Percentiles rank a stretch among this genome's conserved stretches.
phyloP scores from a whole-genome alignment of 2,113 vertebrate species.

The Nesogale talazaci region DNA sequence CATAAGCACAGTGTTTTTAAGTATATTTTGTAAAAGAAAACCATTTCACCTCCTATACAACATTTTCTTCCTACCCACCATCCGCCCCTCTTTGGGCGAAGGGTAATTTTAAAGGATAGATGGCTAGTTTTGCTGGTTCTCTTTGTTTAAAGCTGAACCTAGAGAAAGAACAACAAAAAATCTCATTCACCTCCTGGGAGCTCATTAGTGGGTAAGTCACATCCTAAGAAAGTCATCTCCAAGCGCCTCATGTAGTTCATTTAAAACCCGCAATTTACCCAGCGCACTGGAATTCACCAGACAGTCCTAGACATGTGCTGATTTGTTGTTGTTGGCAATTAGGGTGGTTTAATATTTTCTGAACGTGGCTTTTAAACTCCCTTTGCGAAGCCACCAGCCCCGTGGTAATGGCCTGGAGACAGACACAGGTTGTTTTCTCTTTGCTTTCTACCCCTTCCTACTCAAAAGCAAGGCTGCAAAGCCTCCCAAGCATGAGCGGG shows the following conservation, averaged over 20 bases:
- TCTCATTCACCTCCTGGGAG: constrained; percentile 81
- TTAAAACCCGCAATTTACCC: constrained; percentile 65
- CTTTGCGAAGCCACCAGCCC: constrained; percentile 52
- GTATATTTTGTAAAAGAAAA: constrained; percentile 36
- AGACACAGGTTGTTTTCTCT: constrained; percentile 36
- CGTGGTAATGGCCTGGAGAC: not conserved
- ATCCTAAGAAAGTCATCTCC: constrained; percentile 71
- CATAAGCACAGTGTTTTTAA: constrained; percentile 1
- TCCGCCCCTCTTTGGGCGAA: not conserved
- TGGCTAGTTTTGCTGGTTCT: constrained; percentile 61
- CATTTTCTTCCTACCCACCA: constrained; percentile 9
- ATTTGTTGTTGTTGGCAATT: constrained; percentile 42
- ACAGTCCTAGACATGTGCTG: constrained; percentile 36
- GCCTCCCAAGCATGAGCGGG: not conserved
- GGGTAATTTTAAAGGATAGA: constrained; percentile 57
- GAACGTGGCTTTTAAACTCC: constrained; percentile 38
- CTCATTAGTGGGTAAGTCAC: constrained; percentile 78
- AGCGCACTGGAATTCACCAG: constrained; percentile 74
- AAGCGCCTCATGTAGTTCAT: constrained; percentile 66
- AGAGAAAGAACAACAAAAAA: constrained; percentile 70
- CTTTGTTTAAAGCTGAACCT: constrained; percentile 77
- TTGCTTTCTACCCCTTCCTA: not conserved
- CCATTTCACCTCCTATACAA: constrained; percentile 8
- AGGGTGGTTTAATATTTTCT: constrained; percentile 49
- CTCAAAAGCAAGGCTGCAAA: not conserved